These are phyloP conservation scores for Pelmatolapia mariae DNA, from an alignment of 2,113 vertebrate genomes.

Conservation along the genomic window DNA sequence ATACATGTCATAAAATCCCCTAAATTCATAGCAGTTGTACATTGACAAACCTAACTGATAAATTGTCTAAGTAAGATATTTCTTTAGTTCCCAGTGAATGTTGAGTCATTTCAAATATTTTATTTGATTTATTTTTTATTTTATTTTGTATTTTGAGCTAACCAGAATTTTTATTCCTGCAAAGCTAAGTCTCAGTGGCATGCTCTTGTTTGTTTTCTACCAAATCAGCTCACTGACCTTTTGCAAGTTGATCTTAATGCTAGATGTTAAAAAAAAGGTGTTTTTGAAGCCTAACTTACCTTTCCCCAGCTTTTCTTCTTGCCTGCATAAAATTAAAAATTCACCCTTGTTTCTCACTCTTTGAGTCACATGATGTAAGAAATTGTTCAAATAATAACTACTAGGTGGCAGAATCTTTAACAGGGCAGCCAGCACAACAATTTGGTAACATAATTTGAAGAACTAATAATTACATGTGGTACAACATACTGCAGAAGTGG, in stretches of 20 bases:
- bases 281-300: neutral
- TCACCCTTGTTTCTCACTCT: neutral
- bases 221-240: neutral
- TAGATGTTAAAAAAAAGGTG: neutral
- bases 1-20: neutral
- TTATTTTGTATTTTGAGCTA: neutral
- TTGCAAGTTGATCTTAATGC: neutral
- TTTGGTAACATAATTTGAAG: neutral
- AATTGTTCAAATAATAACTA: neutral
- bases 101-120: neutral
- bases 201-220: neutral
- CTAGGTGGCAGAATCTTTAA: neutral
- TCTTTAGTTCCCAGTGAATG: neutral
- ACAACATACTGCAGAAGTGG: neutral
- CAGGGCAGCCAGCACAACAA: neutral
- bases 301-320: neutral
- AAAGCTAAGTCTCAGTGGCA: neutral
- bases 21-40: neutral
- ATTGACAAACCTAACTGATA: neutral
- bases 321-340: neutral
- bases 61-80: neutral
- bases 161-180: neutral
- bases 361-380: neutral
- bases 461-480: neutral
- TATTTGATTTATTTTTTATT: neutral